Percentiles rank a stretch among this genome's conserved stretches.
These are phyloP conservation scores for Anser cygnoides DNA, from an alignment of 2,113 vertebrate species.

Conservation along the genomic window DNA sequence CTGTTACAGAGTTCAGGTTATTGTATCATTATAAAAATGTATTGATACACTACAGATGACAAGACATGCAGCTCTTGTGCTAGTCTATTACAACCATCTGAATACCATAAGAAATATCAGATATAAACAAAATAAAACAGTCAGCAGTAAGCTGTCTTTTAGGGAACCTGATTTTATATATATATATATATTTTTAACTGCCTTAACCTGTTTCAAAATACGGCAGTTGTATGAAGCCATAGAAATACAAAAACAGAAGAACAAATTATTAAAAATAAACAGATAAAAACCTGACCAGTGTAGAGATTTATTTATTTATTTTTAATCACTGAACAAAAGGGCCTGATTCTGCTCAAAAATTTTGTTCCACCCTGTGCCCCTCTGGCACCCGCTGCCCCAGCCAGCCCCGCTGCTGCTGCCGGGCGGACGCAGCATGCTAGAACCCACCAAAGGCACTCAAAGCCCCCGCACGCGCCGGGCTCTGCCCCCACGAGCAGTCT, in stretches of 20 bases:
- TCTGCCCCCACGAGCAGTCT: not conserved
- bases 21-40: constrained; percentile 81
- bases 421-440: not conserved
- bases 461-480: not conserved
- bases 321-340: not conserved
- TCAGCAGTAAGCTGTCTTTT: constrained; percentile 36
- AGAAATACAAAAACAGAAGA: not conserved
- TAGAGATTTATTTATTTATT: not conserved
- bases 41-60: constrained; percentile 76
- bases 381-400: not conserved
- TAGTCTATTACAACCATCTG: constrained; percentile 45
- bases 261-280: constrained; percentile 4
- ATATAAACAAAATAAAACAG: constrained; percentile 44
- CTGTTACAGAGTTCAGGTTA: constrained; percentile 78
- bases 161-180: not conserved
- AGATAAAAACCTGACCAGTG: not conserved
- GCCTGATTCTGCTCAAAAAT: not conserved
- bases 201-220: not conserved
- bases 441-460: not conserved
- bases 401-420: not conserved
- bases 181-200: not conserved
- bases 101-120: constrained; percentile 35
- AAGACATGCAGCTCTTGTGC: constrained; percentile 61
- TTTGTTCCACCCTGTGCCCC: not conserved
- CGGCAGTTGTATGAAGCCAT: not conserved